phyloP scores from a whole-genome alignment of 2,797 vertebrate genomes.

The Gambelia wislizenii region DNA sequence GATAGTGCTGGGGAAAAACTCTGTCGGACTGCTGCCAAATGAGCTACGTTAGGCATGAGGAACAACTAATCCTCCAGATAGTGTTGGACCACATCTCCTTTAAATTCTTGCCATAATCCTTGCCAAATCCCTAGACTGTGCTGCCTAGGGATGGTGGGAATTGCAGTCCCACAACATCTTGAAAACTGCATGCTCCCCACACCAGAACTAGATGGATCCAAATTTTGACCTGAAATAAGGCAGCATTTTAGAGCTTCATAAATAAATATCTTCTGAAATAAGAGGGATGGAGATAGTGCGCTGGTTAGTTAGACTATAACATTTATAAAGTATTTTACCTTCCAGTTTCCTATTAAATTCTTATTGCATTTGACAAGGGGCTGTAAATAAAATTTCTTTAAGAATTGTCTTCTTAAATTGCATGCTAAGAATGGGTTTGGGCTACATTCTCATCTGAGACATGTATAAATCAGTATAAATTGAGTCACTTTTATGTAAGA shows the following conservation, averaged over 20 bases:
- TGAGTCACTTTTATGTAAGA: conserved; percentile 12
- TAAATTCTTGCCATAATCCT: neutral
- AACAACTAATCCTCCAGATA: no score
- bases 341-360: conserved; percentile 54
- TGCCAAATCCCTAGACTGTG: no score
- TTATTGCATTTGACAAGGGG: conserved; percentile 49
- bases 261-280: conserved; percentile 11
- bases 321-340: conserved; percentile 58
- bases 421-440: conserved; percentile 37
- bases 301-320: conserved; percentile 54
- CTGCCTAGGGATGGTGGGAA: neutral
- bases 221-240: neutral
- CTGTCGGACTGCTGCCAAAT: neutral
- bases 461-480: conserved; percentile 44
- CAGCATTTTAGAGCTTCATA: neutral
- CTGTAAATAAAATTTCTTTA: conserved; percentile 55
- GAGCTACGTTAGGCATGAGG: neutral
- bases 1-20: neutral
- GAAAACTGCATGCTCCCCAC: neutral
- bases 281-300: conserved; percentile 23
- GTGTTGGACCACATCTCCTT: neutral
- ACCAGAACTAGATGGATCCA: neutral
- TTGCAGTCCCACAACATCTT: neutral
- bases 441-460: conserved; percentile 38
- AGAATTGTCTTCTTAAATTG: conserved; percentile 21